These are phyloP conservation scores for Drosophila santomea DNA, from an alignment of 1,140 invertebrate species.

Conservation along the genomic window DNA sequence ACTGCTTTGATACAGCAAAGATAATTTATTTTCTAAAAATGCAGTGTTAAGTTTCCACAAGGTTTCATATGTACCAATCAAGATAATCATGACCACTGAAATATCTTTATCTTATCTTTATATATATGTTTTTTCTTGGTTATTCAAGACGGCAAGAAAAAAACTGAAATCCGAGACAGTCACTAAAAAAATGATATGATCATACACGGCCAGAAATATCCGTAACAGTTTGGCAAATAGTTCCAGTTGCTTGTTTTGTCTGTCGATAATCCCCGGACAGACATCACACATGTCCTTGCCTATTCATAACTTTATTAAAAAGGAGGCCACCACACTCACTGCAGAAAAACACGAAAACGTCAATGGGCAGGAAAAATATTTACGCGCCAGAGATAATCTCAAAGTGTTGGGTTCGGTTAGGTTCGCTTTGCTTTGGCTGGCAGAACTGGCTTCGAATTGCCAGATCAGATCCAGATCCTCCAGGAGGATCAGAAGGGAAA, in stretches of 20 bases:
- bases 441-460: conserved; percentile 69
- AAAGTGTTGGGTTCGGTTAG: conserved; percentile 63
- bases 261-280: conserved; percentile 57
- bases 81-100: neutral
- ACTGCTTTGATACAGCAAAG: too few relatives aligned
- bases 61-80: neutral
- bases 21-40: too few relatives aligned
- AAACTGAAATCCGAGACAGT: conserved; percentile 61
- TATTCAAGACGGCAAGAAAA: conserved; percentile 17
- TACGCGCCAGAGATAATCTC: conserved; percentile 83
- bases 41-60: conserved; percentile 10
- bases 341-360: conserved; percentile 67
- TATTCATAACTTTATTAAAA: conserved; percentile 77
- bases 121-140: neutral
- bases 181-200: conserved; percentile 67
- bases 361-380: conserved; percentile 83
- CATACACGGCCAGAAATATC: conserved; percentile 28
- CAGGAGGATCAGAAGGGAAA: conserved; percentile 22
- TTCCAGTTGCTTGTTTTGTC: conserved; percentile 44
- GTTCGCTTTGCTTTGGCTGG: conserved; percentile 13
- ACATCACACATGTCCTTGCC: conserved; percentile 52
- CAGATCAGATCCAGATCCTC: conserved; percentile 36
- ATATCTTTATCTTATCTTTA: neutral
- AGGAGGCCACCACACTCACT: conserved; percentile 46
- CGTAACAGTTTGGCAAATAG: conserved; percentile 29